Percentiles rank a stretch among this genome's conserved stretches.
Evolutionary conservation across 2,797 vertebrate genomes (phyloP).

Genomic region (Dermochelys coriacea): DNA sequence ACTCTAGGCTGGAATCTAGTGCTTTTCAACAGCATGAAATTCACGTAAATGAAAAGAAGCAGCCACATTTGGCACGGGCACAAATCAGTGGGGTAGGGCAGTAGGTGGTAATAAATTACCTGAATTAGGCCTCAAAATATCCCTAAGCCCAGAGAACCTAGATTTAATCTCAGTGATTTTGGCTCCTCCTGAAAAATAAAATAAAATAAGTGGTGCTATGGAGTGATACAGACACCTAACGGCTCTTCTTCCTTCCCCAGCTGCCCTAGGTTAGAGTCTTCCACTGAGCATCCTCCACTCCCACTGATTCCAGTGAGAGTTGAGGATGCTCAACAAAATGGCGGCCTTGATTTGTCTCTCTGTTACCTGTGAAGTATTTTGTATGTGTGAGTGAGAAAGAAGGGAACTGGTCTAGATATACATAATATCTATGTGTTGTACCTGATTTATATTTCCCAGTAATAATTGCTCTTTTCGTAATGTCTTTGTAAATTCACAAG

Average conservation of each 20-base stretch:
- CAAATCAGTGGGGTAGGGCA: neutral
- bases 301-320: neutral
- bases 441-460: neutral
- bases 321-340: neutral
- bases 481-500: neutral
- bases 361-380: neutral
- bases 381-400: fast-evolving
- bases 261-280: neutral
- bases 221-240: neutral
- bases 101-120: neutral
- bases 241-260: neutral
- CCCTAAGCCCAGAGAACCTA: neutral
- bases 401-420: fast-evolving
- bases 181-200: neutral
- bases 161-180: neutral
- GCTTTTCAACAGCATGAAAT: neutral
- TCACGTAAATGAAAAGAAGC: neutral
- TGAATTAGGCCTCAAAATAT: neutral
- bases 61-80: neutral
- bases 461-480: fast-evolving
- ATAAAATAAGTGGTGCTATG: too few relatives aligned
- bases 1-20: neutral
- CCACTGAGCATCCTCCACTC: neutral
- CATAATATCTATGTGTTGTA: fast-evolving
- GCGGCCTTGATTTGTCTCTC: neutral